Evolutionary conservation across 1,140 invertebrate species (phyloP).

Genomic region (Brachionus sp.): DNA sequence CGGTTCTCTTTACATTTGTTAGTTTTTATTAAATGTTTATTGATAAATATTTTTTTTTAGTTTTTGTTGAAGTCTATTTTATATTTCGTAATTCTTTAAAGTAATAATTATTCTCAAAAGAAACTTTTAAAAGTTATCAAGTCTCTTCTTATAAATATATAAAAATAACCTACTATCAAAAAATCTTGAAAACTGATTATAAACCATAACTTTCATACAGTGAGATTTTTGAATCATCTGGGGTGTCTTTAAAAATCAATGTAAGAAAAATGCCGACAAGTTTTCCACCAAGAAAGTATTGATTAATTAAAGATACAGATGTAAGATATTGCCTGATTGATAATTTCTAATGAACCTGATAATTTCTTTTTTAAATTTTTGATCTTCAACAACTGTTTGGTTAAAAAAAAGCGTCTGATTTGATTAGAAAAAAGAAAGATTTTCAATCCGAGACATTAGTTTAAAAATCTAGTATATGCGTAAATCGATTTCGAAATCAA

Average conservation of each 20-base stretch:
- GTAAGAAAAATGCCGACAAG: neutral
- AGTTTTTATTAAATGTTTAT: neutral
- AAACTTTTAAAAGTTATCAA: neutral
- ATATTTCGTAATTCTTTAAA: neutral
- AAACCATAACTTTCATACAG: slow-evolving; percentile 8
- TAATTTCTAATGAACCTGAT: slow-evolving; percentile 43
- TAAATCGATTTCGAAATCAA: neutral
- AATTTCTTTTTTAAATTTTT: neutral
- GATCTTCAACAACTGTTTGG: slow-evolving; percentile 10
- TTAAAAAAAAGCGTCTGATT: neutral
- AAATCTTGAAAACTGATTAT: neutral
- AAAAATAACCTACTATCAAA: neutral
- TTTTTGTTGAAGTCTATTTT: neutral
- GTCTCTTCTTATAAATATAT: neutral
- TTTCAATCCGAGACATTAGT: neutral
- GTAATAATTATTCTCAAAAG: neutral
- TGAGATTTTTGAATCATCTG: neutral
- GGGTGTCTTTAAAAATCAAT: slow-evolving; percentile 13
- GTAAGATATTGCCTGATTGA: slow-evolving; percentile 28
- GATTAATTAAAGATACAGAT: neutral
- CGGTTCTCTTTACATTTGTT: neutral
- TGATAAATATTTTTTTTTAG: neutral
- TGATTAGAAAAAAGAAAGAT: neutral
- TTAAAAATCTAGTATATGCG: no score
- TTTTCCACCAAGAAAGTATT: neutral